A percentile compares a stretch with the other conserved stretches of the same genome.
Conservation (phyloP, 2,888 invertebrate species). For the Frankliniella intonsa region DNA sequence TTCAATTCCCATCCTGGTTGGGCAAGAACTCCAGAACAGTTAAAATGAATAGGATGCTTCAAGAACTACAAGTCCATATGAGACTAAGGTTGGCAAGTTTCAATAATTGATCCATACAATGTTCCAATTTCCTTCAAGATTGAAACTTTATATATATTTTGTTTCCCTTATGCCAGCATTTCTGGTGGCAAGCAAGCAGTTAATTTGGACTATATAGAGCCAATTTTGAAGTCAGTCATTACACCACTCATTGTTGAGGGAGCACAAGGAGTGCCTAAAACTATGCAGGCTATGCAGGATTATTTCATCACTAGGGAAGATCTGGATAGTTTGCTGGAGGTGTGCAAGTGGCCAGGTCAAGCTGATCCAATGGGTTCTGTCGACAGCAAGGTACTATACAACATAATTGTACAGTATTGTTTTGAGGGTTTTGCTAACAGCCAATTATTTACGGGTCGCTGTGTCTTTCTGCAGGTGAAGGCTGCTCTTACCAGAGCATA, state of each 20-base stretch:
- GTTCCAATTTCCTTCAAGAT: neutral
- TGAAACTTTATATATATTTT: constrained; percentile 30
- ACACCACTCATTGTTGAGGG: constrained; percentile 69
- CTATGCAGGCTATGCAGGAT: constrained; percentile 69
- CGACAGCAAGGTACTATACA: constrained; percentile 59
- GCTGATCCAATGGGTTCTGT: constrained; percentile 71
- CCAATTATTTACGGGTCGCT: neutral
- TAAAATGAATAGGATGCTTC: constrained; percentile 76
- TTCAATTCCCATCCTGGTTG: constrained; percentile 92
- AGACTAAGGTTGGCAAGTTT: constrained; percentile 59
- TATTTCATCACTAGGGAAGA: constrained; percentile 90
- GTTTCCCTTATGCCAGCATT: constrained; percentile 53
- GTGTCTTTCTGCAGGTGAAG: constrained; percentile 62
- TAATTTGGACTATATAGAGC: constrained; percentile 81
- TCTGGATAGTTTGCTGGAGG: constrained; percentile 79
- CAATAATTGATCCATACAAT: neutral
- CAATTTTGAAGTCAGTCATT: constrained; percentile 69
- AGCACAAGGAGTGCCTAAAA: constrained; percentile 63
- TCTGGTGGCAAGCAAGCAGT: constrained; percentile 77
- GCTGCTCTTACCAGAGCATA: constrained; percentile 88
- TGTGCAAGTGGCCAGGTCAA: constrained; percentile 77
- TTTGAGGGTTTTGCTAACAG: neutral
- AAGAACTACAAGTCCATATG: constrained; percentile 83
- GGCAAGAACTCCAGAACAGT: constrained; percentile 85
- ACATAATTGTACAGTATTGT: constrained; percentile 9